Conservation (phyloP, 2,888 invertebrate genomes). For the Polyommatus icarus region DNA sequence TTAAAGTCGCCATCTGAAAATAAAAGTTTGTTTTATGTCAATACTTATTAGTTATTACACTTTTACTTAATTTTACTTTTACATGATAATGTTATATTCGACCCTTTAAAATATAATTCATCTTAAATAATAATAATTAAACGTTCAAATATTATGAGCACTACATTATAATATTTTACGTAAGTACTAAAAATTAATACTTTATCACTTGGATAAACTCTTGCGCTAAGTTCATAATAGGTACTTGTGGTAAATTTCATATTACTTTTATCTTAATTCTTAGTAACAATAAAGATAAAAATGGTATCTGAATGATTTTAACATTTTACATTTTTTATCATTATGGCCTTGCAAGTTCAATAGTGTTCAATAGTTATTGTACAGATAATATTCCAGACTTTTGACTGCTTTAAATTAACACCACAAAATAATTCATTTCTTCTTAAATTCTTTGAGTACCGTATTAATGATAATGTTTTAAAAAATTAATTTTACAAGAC, state of each 20-base stretch:
- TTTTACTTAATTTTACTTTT: no score
- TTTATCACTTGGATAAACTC: neutral
- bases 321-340: conserved; percentile 10
- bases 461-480: no score
- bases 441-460: neutral
- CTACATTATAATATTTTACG: neutral
- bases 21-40: neutral
- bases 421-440: neutral
- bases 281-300: neutral
- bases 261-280: neutral
- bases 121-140: neutral
- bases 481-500: no score
- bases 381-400: neutral
- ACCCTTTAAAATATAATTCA: no score
- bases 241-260: neutral
- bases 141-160: no score
- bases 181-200: neutral
- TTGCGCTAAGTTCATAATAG: neutral
- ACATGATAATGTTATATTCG: no score
- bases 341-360: conserved; percentile 1
- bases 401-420: neutral
- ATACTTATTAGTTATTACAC: neutral
- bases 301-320: conserved; percentile 1
- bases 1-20: conserved; percentile 33
- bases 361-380: neutral